phyloP scores from a whole-genome alignment of 2,797 vertebrate species.

The Spheniscus humboldti region DNA sequence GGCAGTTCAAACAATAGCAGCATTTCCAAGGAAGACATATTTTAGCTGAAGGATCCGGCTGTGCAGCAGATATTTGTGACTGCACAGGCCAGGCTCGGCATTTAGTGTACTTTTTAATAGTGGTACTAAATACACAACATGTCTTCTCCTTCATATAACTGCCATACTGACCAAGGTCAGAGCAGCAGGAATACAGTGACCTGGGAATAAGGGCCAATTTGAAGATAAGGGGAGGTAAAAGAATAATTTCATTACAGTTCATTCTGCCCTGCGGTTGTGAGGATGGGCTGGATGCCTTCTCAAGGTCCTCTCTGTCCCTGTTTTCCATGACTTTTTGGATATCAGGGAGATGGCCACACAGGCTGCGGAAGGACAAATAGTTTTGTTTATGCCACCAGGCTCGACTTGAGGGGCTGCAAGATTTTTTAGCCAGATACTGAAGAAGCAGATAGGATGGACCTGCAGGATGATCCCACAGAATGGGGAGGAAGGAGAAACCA shows the following conservation, averaged over 20 bases:
- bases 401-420: background rate
- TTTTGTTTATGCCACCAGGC: background rate
- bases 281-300: background rate
- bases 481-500: background rate
- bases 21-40: background rate
- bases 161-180: background rate
- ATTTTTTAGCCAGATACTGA: background rate
- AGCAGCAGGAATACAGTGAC: background rate
- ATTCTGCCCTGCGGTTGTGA: background rate
- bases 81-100: background rate
- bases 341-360: background rate
- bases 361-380: background rate
- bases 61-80: background rate
- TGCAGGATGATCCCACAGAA: background rate
- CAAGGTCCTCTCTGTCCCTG: background rate
- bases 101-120: background rate
- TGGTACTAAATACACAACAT: rapidly evolving
- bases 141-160: background rate
- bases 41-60: background rate
- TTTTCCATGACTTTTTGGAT: background rate
- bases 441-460: background rate
- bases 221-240: background rate
- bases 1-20: background rate
- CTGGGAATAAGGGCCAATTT: background rate
- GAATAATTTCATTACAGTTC: background rate